Base-by-base conservation (phyloP, 2,888 invertebrate species). In the Cheilosia scutellata region DNA sequence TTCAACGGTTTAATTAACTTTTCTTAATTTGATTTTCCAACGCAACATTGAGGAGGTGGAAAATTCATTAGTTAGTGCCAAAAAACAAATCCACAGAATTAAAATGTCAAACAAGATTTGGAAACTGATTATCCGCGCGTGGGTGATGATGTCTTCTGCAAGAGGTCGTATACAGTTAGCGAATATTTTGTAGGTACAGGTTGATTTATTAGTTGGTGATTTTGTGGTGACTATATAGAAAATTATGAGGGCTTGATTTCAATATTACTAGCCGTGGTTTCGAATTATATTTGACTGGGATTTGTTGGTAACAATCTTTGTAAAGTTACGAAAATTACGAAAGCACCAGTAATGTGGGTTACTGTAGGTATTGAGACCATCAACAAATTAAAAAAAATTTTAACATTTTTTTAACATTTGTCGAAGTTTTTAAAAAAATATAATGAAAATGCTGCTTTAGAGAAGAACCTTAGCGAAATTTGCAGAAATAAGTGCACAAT, bases 21-120 rank as follows among this genome's bases (percentile, higher is more conserved):
- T 16, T 2, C 20, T 53, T 74, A 40, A 62, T 31, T 44, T 44
- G 42, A 53, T 31, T 31, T 33, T 25, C 49, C 62, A 37, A 6
- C 29, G 29, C 33, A 27, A 20, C 11, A 40, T 13, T 13, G 25
- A 0, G 20, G 31, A 33, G 53, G 53, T 25, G 44, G 63, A 13
- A 53, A 25, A 42, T 25, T 55, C 2, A 40, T 37, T 57, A 31
- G 33, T 63, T 37, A 42, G 7, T 29, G 37, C 11, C 40, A n/a
- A 25, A 13, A 16, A 25, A 33, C 11, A 49, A 49, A 29, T 33
- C 40, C 9, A 31, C 2, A 31, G 25, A 51, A 25, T 74, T 53
- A n/a, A 44, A 62, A 74, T 74, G 62, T 74, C 40, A 62, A 62
- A 16, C 42, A 7, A 20, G 60, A 51, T 62, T 44, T 11, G 47